Base-by-base conservation (phyloP, 2,797 vertebrate species). In the Anabacerthia variegaticeps region DNA sequence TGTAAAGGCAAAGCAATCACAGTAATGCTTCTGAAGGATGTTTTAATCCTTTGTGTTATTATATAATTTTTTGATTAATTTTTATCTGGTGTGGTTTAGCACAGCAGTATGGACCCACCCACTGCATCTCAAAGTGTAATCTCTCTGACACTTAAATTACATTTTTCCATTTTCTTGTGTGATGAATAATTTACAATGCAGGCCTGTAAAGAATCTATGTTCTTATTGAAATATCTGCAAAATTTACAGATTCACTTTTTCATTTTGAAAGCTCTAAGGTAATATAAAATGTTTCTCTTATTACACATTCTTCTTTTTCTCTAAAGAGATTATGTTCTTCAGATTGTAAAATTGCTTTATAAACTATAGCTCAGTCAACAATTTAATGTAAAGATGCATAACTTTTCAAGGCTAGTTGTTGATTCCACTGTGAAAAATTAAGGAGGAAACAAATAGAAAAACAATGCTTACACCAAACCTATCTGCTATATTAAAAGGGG, bases 131-230 rank as follows among this genome's bases (percentile, higher is more conserved):
- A 43, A 91, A 93, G 44, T 77, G 9, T 84, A 94, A 85, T 96
- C 49, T 85, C 85, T 93, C 86, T 96, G 95, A 95, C 94, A 91
- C 86, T 82, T 91, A 91, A 79, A 71, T 89, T 61, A 96, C 69
- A 85, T 94, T 93, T 91, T 90, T 81, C 83, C 69, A 84, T 96
- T 94, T 94, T 93, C 82, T 74, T 86, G 39, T 6, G 32, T 88
- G 75, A 95, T 86, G 73, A 94, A 88, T 94, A 95, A 94, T 88
- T 93, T 89, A 89, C 36, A 74, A 0, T 82, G 71, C 63, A 51
- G 74, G 77, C 77, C 85, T 92, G 73, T 84, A 84, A 95, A 78
- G 46, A 82, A 73, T 86, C 48, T 84, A 15, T 74, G 73, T 51
- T 87, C 46, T 0, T 63, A 74, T 91, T 93, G 87, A 95, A 95